phyloP scores from a whole-genome alignment of 2,797 vertebrate genomes.

The Acipenser transmontanus region DNA sequence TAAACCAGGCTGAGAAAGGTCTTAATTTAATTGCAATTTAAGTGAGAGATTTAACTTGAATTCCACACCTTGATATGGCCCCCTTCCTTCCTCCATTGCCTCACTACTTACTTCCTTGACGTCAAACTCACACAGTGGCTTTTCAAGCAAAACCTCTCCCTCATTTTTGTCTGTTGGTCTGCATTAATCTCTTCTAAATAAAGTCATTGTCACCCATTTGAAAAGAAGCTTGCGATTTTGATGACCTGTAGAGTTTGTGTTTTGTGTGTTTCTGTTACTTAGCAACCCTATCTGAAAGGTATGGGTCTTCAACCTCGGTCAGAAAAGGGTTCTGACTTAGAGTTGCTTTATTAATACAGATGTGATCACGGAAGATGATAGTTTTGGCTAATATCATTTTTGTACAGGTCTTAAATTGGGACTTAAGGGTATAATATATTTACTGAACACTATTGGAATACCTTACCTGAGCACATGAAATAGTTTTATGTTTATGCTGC shows the following conservation, averaged over 20 bases:
- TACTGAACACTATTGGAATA: too few species aligned
- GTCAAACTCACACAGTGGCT: conserved; percentile 31
- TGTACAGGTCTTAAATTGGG: too few species aligned
- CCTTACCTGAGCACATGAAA: too few species aligned
- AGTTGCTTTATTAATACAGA: too few species aligned
- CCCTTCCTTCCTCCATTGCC: conserved; percentile 68
- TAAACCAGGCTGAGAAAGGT: conserved; percentile 13
- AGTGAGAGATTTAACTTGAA: conserved; percentile 31
- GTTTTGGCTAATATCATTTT: too few species aligned
- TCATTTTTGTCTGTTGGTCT: conserved; percentile 27
- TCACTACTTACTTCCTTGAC: conserved; percentile 62
- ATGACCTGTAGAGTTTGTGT: background rate
- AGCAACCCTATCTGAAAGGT: background rate
- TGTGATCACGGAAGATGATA: too few species aligned
- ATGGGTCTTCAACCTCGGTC: background rate
- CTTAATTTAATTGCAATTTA: conserved; percentile 24
- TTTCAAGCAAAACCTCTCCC: conserved; percentile 34
- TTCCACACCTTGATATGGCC: conserved; percentile 41
- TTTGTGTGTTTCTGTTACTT: background rate
- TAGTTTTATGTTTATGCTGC: too few species aligned
- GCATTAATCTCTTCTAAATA: conserved; percentile 30
- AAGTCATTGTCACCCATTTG: conserved; percentile 30
- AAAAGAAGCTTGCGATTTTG: background rate
- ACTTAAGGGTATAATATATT: too few species aligned
- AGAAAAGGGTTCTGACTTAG: too few species aligned